Conservation (phyloP, 2,797 vertebrate species). For the Catharus ustulatus region DNA sequence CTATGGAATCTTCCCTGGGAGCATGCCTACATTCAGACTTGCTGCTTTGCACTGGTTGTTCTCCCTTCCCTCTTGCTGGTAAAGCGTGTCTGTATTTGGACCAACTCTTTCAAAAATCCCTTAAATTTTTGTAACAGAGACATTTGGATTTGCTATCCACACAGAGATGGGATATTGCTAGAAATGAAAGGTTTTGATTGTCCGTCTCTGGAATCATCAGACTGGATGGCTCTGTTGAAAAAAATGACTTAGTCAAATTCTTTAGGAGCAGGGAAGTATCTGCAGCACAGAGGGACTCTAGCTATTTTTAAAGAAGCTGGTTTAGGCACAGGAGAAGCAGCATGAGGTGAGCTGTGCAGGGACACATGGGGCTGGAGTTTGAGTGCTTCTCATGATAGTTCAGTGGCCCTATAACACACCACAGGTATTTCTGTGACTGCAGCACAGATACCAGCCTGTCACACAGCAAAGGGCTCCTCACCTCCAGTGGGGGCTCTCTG, state of each 20-base stretch:
- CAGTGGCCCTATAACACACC: neutral
- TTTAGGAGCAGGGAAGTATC: neutral
- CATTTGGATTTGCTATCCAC: neutral
- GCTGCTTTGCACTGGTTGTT: neutral
- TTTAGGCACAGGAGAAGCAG: neutral
- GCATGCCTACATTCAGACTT: neutral
- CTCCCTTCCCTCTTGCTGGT: neutral
- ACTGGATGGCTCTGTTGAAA: neutral
- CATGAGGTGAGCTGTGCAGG: neutral
- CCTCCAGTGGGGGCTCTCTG: neutral
- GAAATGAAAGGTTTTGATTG: neutral
- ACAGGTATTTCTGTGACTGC: neutral
- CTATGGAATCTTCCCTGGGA: neutral
- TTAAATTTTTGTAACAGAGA: neutral
- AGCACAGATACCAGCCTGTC: neutral
- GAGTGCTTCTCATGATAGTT: neutral
- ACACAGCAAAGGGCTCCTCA: neutral
- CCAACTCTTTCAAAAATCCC: neutral
- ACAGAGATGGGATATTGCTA: neutral
- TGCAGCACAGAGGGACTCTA: neutral
- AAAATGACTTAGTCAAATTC: neutral
- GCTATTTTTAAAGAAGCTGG: neutral
- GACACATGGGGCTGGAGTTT: neutral
- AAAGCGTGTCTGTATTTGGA: neutral
- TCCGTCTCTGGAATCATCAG: neutral